A percentile compares a stretch with the other conserved stretches of the same genome.
These are phyloP conservation scores for Pangasianodon hypophthalmus DNA, from an alignment of 2,113 vertebrate species.

Conservation along the genomic window DNA sequence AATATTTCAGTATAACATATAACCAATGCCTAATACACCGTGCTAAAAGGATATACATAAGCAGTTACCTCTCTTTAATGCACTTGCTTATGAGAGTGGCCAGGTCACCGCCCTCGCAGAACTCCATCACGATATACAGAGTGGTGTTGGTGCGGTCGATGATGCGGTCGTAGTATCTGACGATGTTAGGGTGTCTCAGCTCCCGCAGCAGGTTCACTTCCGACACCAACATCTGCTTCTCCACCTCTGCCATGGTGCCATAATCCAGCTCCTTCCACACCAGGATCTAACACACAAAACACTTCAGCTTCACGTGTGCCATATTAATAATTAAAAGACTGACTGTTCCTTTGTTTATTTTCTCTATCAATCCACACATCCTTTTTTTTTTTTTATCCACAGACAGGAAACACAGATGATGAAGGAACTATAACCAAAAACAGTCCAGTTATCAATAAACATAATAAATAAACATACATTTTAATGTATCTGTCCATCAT, in stretches of 20 bases:
- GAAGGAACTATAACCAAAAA: background rate
- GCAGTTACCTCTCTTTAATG: constrained; percentile 82
- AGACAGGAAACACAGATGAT: background rate
- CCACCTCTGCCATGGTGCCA: constrained; percentile 87
- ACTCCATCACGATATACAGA: constrained; percentile 96
- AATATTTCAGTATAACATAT: background rate
- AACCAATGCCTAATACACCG: background rate
- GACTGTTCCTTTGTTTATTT: background rate
- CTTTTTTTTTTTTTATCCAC: background rate
- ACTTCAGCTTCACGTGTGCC: background rate
- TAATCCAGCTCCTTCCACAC: constrained; percentile 98
- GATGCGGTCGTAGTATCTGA: constrained; percentile 92
- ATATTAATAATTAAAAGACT: background rate
- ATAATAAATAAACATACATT: too few species aligned
- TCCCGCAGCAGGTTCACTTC: constrained; percentile 95
- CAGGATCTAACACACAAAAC: constrained; percentile 74
- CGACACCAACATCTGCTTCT: constrained; percentile 97
- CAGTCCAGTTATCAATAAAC: background rate
- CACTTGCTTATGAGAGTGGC: constrained; percentile 83
- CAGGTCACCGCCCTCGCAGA: constrained; percentile 92
- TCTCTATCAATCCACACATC: background rate
- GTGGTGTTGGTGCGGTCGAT: constrained; percentile 87
- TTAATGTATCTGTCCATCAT: background rate
- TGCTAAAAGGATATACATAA: background rate
- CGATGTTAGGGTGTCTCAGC: constrained; percentile 92